Base-by-base conservation (phyloP, 2,888 invertebrate genomes). In the Agrochola lota region DNA sequence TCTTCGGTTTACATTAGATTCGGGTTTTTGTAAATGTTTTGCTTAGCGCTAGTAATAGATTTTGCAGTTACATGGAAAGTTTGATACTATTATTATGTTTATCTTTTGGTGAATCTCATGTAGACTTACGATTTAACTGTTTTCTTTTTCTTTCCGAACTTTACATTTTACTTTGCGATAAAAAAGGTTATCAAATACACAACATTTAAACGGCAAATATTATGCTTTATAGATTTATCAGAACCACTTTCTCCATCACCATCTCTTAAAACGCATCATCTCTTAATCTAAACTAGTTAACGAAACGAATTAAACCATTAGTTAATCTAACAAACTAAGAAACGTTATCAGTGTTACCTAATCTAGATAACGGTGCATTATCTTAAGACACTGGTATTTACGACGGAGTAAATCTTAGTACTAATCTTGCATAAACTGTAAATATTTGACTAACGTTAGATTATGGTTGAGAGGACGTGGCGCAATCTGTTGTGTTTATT, bases 381-480 rank as follows among this genome's bases (percentile, higher is more conserved):
- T 88, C 85, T 81, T 63, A 85, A 77, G 63, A 60, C 59, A 35
- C 40, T 68, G 85, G 76, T 81, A 89, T 89, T 88, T 87, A 88
- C 78, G 85, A 80, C 67, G 66, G 30, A 20, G 87, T 87, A 78
- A 87, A 87, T 88, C 87, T 83, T 68, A 43, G 17, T 64, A 63
- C 62, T 85, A 78, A 85, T 87, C 87, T 86, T 80, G 73, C 83
- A 85, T 81, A 88, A 88, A 83, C 81, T 77, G 81, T 85, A 88
- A 88, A 88, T 81, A 86, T 89, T 85, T 72, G 67, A 83, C 73
- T 70, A 83, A 67, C 80, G 67, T 55, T 70, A 79, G 72, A 74
- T 71, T 74, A 74, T 46, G 40, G 67, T 26, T 64, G 49, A 62
- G 67, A 75, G 62, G 49, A 35, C 12, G 66, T 87, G 84, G 74